Base-by-base conservation (phyloP, 1,140 invertebrate species). In the Dermatophagoides farinae region DNA sequence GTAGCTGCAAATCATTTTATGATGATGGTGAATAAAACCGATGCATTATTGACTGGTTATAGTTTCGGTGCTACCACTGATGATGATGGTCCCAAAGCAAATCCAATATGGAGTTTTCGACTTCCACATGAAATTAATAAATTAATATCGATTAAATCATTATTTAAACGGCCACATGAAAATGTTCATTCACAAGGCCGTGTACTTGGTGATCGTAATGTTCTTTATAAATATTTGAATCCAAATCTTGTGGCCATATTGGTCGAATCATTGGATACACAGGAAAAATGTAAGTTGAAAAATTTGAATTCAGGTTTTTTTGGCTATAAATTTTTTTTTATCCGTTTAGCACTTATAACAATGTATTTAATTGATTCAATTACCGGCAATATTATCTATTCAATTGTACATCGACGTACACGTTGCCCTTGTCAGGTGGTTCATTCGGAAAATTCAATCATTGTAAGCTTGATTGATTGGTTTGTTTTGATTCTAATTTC, bases 151-250 rank as follows among this genome's bases (percentile, higher is more conserved):
- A 49, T 18, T n/a, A n/a, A 67, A 9, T 64, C 79, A 39, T 78
- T 79, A 50, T 73, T 77, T 6, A 87, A 87, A 69, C 80, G 80
- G 68, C 72, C 80, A 12, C 74, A 78, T 64, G 93, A 97, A 75
- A 81, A 83, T 67, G 88, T 96, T 11, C 90, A 97, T 71, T 95
- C 92, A 1, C 88, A 92, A 71, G 95, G 95, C 31, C 79, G 89
- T 66, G 92, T 97, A 37, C 74, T 98, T 61, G 84, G 82, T 38
- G 93, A 98, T 76, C 78, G 95, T 66, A 89, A 86, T 69, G 93
- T 98, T 44, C 78, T 97, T 20, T 99, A 98, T 74, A 99, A 98
- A 71, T 97, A 98, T 71, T 79, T 90, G 51, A 98, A 99, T 79
- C 95, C 95, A 23, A 97, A 98, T 76, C 74, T 98, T 61, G 81